phyloP scores from a whole-genome alignment of 2,888 invertebrate genomes.

The Drosophila emarginata region DNA sequence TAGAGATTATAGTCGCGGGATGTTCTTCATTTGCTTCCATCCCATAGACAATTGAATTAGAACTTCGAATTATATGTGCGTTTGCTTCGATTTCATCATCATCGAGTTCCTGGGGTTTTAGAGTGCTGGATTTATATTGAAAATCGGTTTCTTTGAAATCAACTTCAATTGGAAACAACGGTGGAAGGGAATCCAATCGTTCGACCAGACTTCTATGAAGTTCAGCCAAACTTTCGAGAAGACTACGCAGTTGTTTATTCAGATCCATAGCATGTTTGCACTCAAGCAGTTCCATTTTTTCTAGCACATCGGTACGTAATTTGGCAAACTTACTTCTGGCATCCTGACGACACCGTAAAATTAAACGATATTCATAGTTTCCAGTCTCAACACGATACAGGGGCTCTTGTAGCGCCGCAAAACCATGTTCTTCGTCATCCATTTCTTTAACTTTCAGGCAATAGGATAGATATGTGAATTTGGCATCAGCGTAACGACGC shows the following conservation, averaged over 20 bases:
- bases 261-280: slow-evolving; percentile 99
- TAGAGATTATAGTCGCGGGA: slow-evolving; percentile 73
- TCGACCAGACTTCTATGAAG: slow-evolving; percentile 88
- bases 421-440: slow-evolving; percentile 99
- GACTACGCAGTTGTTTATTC: slow-evolving; percentile 91
- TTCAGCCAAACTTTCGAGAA: slow-evolving; percentile 92
- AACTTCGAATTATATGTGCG: slow-evolving; percentile 7
- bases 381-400: slow-evolving; percentile 99
- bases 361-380: slow-evolving; percentile 98
- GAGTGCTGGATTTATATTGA: slow-evolving; percentile 87
- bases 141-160: slow-evolving; percentile 96
- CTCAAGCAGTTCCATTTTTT: slow-evolving; percentile 98
- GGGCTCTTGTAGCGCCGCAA: slow-evolving; percentile 95
- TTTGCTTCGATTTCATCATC: slow-evolving; percentile 74
- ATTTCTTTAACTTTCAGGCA: slow-evolving; percentile 99
- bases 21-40: slow-evolving; percentile 74
- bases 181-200: slow-evolving; percentile 88
- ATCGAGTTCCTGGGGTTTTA: slow-evolving; percentile 79
- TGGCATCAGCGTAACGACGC: slow-evolving; percentile 98
- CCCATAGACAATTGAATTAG: slow-evolving; percentile 59
- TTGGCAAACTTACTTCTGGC: slow-evolving; percentile 93
- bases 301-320: slow-evolving; percentile 94
- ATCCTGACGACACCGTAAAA: slow-evolving; percentile 97
- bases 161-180: slow-evolving; percentile 97
- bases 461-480: slow-evolving; percentile 99